Base-by-base conservation (phyloP, 2,888 invertebrate genomes). In the Pristionchus fissidentatus region DNA sequence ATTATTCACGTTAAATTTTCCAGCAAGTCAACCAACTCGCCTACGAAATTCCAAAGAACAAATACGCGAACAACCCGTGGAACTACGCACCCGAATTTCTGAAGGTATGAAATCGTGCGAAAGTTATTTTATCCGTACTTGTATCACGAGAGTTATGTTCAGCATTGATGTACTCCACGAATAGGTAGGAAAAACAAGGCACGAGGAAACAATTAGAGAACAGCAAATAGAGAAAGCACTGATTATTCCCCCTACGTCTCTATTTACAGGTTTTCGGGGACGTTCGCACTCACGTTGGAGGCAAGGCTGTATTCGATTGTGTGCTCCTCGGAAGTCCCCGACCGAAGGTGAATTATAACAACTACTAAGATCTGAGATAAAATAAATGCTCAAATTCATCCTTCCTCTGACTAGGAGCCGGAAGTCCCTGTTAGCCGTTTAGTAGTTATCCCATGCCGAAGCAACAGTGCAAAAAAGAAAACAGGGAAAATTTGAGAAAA, bases 1-100 rank as follows among this genome's bases (percentile, higher is more conserved):
- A n/a, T 60, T n/a, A 10, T 35, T 35, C 15, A 38, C 5, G 7
- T 35, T 49, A 15, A 41, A 73, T 32, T 22, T 88, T 90, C 66
- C 87, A 92, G 92, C 92, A 92, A 90, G 92, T 92, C n/a, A 90
- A 92, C 80, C 92, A 92, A 84, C 85, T 92, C 66, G 89, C 90
- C 15, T 92, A 92, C 75, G 91, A 92, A 83, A 89, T 92, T 77
- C 92, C 92, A 8, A 89, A 91, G 84, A 91, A 90, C 87, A 91
- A 91, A 85, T 92, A 92, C 83, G 90, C 91, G 13, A 87, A 89
- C 80, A 92, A 91, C 82, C 90, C 92, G 79, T 91, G 91, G 90
- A 89, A 88, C 84, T 91, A 90, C 83, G 91, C 91, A n/a, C 91
- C 91, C 35, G 91, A 91, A 81, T 91, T 91, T 83, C 86, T 91